Conservation (phyloP, 2,113 vertebrate species). For the Anarrhichthys ocellatus region DNA sequence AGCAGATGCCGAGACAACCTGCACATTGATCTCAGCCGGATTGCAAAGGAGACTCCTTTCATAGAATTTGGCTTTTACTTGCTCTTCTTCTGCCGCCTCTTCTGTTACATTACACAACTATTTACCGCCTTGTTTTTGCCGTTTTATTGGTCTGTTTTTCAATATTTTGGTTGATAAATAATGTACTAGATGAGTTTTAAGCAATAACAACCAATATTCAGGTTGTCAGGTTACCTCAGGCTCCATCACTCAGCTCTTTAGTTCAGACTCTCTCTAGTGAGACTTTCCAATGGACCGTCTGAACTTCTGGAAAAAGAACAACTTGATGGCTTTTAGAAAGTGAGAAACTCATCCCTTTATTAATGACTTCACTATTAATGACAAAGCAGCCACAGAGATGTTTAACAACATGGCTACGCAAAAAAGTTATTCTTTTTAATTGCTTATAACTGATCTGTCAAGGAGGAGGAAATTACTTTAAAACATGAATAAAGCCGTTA, state of each 20-base stretch:
- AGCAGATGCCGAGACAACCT: background rate
- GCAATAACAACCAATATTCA: background rate
- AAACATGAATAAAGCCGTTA: background rate
- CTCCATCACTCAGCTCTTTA: background rate
- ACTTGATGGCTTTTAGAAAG: background rate
- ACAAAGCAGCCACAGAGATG: background rate
- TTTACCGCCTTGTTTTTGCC: background rate
- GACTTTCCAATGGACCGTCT: background rate
- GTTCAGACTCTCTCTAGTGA: background rate
- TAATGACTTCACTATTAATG: background rate
- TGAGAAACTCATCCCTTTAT: background rate
- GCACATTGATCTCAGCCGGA: slow-evolving; percentile 15
- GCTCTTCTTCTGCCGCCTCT: background rate
- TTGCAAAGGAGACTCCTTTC: background rate
- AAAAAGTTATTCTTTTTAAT: background rate
- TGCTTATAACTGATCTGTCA: too few relatives aligned
- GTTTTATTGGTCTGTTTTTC: background rate
- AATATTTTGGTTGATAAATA: background rate
- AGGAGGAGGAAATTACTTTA: background rate
- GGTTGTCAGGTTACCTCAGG: background rate
- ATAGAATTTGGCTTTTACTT: background rate
- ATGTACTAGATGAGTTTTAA: background rate
- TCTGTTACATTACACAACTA: background rate
- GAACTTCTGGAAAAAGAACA: background rate
- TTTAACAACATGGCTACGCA: background rate